Evolutionary conservation across 2,797 vertebrate species (phyloP).

Genomic region (Spea hammondii): DNA sequence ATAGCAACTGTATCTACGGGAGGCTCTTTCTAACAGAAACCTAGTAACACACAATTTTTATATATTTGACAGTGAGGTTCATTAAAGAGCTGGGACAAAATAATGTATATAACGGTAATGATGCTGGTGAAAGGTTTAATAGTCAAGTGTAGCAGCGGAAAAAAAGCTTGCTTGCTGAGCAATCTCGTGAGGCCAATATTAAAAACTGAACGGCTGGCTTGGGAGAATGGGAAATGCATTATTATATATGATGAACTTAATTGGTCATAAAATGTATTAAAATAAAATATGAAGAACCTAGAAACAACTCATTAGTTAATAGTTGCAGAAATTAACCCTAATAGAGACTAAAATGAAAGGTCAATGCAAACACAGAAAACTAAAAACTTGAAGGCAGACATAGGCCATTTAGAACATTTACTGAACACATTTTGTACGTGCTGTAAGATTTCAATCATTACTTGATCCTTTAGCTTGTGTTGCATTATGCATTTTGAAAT

Average conservation of each 20-base stretch:
- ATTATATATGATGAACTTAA: neutral
- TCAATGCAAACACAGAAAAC: too few relatives aligned
- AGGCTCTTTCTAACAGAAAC: slow-evolving; percentile 49
- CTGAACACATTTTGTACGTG: too few relatives aligned
- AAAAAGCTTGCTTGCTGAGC: neutral
- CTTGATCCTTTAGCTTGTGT: too few relatives aligned
- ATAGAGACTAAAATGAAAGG: too few relatives aligned
- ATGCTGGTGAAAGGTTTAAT: slow-evolving; percentile 13
- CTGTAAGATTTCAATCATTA: too few relatives aligned
- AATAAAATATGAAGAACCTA: neutral
- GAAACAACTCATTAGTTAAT: too few relatives aligned
- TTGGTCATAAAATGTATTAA: neutral
- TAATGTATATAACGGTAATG: slow-evolving; percentile 22
- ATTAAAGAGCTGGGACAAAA: slow-evolving; percentile 46
- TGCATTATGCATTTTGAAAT: too few relatives aligned
- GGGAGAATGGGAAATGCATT: slow-evolving; percentile 2
- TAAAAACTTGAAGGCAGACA: too few relatives aligned
- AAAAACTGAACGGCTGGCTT: slow-evolving; percentile 14
- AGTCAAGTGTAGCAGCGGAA: neutral
- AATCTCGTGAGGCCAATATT: neutral
- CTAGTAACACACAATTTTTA: slow-evolving; percentile 27
- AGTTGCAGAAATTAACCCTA: too few relatives aligned
- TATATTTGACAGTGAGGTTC: slow-evolving; percentile 48
- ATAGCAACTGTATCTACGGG: slow-evolving; percentile 61
- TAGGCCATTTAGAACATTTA: too few relatives aligned